Evolutionary conservation across 2,888 invertebrate species (phyloP).

Genomic region (Drosophila picticornis): DNA sequence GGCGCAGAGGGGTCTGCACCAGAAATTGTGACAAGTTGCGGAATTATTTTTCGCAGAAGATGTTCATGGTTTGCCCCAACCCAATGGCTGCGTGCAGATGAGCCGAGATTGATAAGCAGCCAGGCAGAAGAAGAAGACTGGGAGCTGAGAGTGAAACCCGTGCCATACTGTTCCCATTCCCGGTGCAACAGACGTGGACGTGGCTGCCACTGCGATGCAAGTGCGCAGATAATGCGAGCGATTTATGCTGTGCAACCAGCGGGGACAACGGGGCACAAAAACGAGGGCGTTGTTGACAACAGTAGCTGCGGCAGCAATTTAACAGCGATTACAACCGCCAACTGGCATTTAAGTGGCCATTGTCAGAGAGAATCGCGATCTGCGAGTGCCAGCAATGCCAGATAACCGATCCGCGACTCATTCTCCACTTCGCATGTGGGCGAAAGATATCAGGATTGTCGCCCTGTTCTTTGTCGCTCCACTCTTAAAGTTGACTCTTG

Average conservation of each 20-base stretch:
- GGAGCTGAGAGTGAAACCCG: neutral
- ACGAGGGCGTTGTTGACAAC: slow-evolving; percentile 47
- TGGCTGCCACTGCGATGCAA: slow-evolving; percentile 62
- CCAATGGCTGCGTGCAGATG: slow-evolving; percentile 76
- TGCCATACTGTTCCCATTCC: slow-evolving; percentile 36
- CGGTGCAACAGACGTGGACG: neutral
- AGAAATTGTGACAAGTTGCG: slow-evolving; percentile 80
- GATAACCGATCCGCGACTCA: slow-evolving; percentile 57
- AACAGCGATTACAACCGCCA: slow-evolving; percentile 78
- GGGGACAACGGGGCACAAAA: neutral
- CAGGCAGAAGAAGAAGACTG: slow-evolving; percentile 19
- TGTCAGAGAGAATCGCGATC: slow-evolving; percentile 68
- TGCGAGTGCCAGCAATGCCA: slow-evolving; percentile 27
- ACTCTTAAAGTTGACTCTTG: neutral
- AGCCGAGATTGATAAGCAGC: slow-evolving; percentile 76
- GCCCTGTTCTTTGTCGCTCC: slow-evolving; percentile 17
- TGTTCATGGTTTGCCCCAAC: slow-evolving; percentile 59
- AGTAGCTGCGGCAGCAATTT: slow-evolving; percentile 72
- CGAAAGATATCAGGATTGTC: slow-evolving; percentile 44
- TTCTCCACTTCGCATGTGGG: slow-evolving; percentile 62
- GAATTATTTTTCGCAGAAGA: slow-evolving; percentile 80
- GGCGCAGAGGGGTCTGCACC: slow-evolving; percentile 75
- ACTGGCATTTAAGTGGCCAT: slow-evolving; percentile 81
- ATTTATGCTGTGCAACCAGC: slow-evolving; percentile 73
- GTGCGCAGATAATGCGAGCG: slow-evolving; percentile 71